These are phyloP conservation scores for Smittia aterrima DNA, from an alignment of 2,888 invertebrate genomes.

Conservation along the genomic window DNA sequence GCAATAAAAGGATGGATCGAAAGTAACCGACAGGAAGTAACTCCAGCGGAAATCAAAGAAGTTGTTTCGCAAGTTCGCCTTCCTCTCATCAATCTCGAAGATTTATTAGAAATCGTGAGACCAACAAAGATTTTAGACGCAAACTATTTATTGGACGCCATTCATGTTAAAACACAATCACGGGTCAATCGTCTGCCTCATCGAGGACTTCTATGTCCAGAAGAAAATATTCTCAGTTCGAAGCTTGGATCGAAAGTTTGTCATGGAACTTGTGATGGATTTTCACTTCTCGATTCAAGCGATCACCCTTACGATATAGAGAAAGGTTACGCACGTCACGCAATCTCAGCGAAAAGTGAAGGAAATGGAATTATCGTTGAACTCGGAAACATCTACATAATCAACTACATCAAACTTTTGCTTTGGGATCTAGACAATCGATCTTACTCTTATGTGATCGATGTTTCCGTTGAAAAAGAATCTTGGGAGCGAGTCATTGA, in stretches of 20 bases:
- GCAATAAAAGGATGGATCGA: slow-evolving; percentile 77
- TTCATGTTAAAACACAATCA: slow-evolving; percentile 79
- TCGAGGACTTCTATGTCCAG: slow-evolving; percentile 79
- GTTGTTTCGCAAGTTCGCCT: slow-evolving; percentile 70
- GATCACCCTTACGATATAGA: slow-evolving; percentile 86
- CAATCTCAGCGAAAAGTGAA: slow-evolving; percentile 71
- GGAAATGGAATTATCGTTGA: slow-evolving; percentile 79
- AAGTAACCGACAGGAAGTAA: slow-evolving; percentile 66
- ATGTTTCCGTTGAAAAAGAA: slow-evolving; percentile 91
- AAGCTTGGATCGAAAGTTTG: slow-evolving; percentile 82
- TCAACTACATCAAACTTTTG: slow-evolving; percentile 89
- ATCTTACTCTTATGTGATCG: slow-evolving; percentile 61
- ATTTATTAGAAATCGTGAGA: slow-evolving; percentile 84
- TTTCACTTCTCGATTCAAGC: slow-evolving; percentile 87
- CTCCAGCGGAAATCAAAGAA: slow-evolving; percentile 55
- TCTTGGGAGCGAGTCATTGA: slow-evolving; percentile 95
- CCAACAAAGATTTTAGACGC: slow-evolving; percentile 83
- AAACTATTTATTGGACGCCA: slow-evolving; percentile 91
- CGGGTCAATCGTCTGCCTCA: slow-evolving; percentile 74
- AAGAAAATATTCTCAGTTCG: slow-evolving; percentile 87
- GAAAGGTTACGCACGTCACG: slow-evolving; percentile 78
- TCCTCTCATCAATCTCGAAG: slow-evolving; percentile 69
- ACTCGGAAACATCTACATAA: slow-evolving; percentile 78
- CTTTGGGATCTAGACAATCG: slow-evolving; percentile 93
- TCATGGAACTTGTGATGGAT: slow-evolving; percentile 80